A percentile compares a stretch with the other conserved stretches of the same genome.
Evolutionary conservation across 2,113 vertebrate species (phyloP).

Genomic region (Rhabdomys dilectus): DNA sequence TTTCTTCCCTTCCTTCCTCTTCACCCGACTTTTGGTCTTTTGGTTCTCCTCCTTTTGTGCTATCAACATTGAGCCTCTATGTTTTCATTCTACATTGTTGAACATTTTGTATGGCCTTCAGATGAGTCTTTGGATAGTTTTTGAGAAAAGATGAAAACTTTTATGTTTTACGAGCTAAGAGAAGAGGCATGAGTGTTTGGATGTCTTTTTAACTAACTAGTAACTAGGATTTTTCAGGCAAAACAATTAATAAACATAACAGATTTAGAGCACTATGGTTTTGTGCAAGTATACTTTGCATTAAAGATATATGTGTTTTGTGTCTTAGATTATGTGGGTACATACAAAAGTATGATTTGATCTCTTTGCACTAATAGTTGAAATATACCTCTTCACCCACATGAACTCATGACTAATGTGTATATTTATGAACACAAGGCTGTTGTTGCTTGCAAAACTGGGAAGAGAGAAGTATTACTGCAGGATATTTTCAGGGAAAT

Average conservation of each 20-base stretch:
- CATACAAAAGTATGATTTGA: background rate
- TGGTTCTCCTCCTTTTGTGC: background rate
- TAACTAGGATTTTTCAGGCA: background rate
- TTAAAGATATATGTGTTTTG: background rate
- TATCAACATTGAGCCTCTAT: background rate
- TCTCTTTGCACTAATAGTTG: background rate
- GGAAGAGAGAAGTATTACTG: background rate
- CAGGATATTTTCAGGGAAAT: background rate
- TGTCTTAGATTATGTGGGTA: background rate
- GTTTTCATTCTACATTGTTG: background rate
- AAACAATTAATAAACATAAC: background rate
- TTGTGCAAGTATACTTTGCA: background rate
- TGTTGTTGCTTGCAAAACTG: background rate
- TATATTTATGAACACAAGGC: background rate
- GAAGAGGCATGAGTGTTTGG: background rate
- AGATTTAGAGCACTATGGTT: background rate
- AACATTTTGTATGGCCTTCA: background rate
- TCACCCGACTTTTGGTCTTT: background rate
- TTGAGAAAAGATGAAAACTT: background rate
- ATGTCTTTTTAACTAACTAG: background rate
- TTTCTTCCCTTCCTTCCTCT: background rate
- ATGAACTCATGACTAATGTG: background rate
- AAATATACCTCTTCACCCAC: background rate
- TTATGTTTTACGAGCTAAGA: conserved; percentile 31
- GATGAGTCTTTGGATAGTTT: background rate